Evolutionary conservation across 2,113 vertebrate species (phyloP).

Genomic region (Uropsilus gracilis): DNA sequence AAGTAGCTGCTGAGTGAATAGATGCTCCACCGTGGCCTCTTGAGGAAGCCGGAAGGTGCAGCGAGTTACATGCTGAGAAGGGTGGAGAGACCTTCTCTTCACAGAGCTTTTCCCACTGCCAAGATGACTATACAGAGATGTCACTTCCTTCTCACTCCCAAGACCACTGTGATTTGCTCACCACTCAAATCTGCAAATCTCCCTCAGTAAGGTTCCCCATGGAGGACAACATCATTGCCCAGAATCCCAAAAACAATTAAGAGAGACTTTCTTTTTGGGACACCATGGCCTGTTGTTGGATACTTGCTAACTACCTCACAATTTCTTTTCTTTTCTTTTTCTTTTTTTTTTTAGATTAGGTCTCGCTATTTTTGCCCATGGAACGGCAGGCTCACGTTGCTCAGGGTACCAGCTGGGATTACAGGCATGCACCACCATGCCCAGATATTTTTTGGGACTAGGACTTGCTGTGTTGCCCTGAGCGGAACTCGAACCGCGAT

Average conservation of each 20-base stretch:
- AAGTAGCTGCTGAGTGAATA: neutral
- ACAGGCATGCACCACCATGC: no score
- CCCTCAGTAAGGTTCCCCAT: accelerated
- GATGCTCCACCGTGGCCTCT: neutral
- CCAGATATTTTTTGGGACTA: no score
- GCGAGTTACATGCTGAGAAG: neutral
- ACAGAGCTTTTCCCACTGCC: neutral
- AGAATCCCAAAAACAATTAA: neutral
- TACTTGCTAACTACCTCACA: neutral
- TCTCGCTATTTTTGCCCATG: no score
- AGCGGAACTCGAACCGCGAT: no score
- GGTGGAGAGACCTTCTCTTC: neutral
- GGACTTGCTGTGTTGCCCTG: no score
- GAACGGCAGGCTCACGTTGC: no score
- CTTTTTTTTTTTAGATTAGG: no score
- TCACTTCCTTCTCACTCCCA: neutral
- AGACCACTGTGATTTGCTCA: neutral
- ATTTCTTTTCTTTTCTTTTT: no score
- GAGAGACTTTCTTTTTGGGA: neutral
- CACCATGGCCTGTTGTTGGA: neutral
- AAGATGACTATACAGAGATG: neutral
- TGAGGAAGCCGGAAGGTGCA: neutral
- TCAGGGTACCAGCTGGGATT: no score
- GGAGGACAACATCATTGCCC: neutral
- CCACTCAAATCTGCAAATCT: neutral